phyloP scores from a whole-genome alignment of 2,888 invertebrate species.

The Parthenolecanium corni region DNA sequence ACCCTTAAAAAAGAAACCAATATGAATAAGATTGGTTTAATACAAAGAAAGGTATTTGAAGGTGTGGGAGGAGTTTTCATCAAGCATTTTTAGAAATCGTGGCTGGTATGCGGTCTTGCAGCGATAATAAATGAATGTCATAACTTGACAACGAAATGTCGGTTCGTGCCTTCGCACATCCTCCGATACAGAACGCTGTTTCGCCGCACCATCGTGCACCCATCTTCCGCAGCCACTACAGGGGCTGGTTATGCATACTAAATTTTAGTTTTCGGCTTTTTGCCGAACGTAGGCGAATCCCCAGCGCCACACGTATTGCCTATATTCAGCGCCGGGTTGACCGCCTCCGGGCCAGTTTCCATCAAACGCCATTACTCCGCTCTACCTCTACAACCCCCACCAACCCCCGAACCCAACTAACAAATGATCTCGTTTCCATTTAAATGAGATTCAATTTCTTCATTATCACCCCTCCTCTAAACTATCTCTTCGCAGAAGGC shows the following conservation, averaged over 20 bases:
- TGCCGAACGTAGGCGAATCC: not conserved
- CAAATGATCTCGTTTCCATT: constrained; percentile 25
- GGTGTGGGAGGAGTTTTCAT: no score
- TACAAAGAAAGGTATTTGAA: no score
- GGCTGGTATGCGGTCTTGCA: constrained; percentile 12
- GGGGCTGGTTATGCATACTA: constrained; percentile 26
- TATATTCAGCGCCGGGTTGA: constrained; percentile 19
- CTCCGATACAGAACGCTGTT: constrained; percentile 10
- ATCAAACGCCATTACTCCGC: constrained; percentile 17
- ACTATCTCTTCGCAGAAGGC: no score
- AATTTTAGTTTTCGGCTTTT: constrained; percentile 24
- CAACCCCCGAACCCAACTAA: not conserved
- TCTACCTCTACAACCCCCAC: no score
- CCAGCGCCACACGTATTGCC: not conserved
- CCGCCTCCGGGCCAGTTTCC: constrained; percentile 18
- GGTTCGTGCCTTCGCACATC: constrained; percentile 22
- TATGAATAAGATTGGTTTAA: no score
- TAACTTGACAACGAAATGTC: constrained; percentile 25
- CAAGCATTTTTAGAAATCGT: constrained; percentile 9
- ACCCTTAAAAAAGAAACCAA: no score
- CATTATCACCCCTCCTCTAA: constrained; percentile 7
- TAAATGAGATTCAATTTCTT: constrained; percentile 29
- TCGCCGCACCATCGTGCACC: constrained; percentile 11
- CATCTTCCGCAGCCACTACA: constrained; percentile 9
- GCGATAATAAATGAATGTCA: constrained; percentile 27